phyloP scores from a whole-genome alignment of 2,113 vertebrate species.

The Pungitius pungitius region DNA sequence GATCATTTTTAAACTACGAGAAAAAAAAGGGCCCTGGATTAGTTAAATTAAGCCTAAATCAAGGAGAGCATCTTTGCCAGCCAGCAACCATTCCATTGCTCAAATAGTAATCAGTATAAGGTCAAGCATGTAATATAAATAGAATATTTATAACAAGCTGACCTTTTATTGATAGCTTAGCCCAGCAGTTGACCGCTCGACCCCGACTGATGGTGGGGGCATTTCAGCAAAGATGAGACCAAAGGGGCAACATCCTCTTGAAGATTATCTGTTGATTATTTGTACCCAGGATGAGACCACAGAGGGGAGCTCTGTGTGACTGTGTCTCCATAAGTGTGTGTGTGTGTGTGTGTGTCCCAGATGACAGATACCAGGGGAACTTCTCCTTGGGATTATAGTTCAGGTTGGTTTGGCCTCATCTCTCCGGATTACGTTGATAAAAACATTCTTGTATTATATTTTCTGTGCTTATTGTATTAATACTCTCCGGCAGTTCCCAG shows the following conservation, averaged over 20 bases:
- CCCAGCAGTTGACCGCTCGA: constrained; percentile 22
- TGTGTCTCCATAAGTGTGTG: constrained; percentile 44
- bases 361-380: constrained; percentile 71
- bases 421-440: constrained; percentile 81
- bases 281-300: constrained; percentile 55
- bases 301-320: constrained; percentile 33
- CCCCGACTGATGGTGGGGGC: not conserved
- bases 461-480: constrained; percentile 81
- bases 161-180: constrained; percentile 44
- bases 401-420: constrained; percentile 77
- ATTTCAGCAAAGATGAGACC: constrained; percentile 60
- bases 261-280: constrained; percentile 76
- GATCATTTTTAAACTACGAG: not conserved
- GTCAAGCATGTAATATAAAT: constrained; percentile 14
- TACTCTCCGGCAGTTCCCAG: constrained; percentile 69
- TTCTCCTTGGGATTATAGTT: constrained; percentile 82
- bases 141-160: constrained; percentile 21
- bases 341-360: constrained; percentile 47
- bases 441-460: constrained; percentile 85
- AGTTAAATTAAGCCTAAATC: not conserved
- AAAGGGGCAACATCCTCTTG: constrained; percentile 64
- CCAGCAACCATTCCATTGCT: constrained; percentile 11
- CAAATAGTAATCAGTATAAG: constrained; percentile 15
- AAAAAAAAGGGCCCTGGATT: not conserved
- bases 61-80: not conserved